Evolutionary conservation across 2,797 vertebrate species (phyloP), one percentile per base, ranked within the genome.

Genomic region (Acanthurus leucopareius): DNA sequence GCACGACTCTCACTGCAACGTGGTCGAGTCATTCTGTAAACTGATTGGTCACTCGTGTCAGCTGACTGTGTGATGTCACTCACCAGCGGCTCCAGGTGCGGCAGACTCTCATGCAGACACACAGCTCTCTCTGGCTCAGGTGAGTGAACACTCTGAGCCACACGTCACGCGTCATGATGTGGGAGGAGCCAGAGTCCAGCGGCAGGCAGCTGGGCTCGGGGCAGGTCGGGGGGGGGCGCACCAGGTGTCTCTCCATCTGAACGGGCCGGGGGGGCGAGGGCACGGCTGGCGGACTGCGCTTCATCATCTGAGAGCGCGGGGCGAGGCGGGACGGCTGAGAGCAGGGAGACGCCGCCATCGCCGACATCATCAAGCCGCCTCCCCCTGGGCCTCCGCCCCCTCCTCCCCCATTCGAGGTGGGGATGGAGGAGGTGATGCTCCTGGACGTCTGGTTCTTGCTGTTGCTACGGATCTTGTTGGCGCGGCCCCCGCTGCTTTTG

Each of bases 11-110:
- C n/a, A n/a, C n/a, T n/a, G 28, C 28, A 28, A 28, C 28, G 28
- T 28, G 28, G 28, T 2, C 28, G 28, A 28, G 28, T 28, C 28
- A 2, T 42, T 42, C 40, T 42, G 10, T 42, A 7, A 42, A 9
- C 40, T 42, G 40, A 42, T 8, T 42, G 40, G 28, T 28, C 28
- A 28, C 28, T 28, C 4, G 28, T 28, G 28, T 28, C 38, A 40
- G 38, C 38, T 10, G 10, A 40, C 38, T 7, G 38, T 7, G 38
- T 40, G 62, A 32, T 1, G 25, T n/a, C n/a, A 74, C 95, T 96
- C 84, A 98, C 97, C 97, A 98, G 83, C 97, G 96, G 93, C 96
- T 97, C 96, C 97, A 97, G 45, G 97, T 98, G 87, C 97, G 95
- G 83, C 97, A 98, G 70, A 98, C 97, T 51, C 97, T 94, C 97